These are phyloP conservation scores for Strix aluco DNA, from an alignment of 2,113 vertebrate species.

Conservation along the genomic window DNA sequence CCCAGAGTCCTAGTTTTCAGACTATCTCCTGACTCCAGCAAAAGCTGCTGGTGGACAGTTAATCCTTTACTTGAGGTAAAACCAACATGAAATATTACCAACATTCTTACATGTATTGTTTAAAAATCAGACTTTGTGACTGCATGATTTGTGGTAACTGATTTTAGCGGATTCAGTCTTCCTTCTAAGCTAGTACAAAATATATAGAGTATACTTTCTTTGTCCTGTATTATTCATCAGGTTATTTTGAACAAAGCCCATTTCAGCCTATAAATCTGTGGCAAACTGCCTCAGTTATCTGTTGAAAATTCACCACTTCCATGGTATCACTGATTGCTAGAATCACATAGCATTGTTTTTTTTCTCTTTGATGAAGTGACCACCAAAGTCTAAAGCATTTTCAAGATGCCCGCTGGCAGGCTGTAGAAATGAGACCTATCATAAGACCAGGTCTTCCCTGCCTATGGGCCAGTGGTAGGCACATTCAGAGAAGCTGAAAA, in stretches of 20 bases:
- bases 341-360: neutral
- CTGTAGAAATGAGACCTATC: neutral
- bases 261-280: neutral
- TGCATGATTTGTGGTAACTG: neutral
- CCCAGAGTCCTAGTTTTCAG: constrained; percentile 30
- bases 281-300: neutral
- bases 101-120: neutral
- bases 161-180: neutral
- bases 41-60: neutral
- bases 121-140: neutral
- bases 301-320: neutral
- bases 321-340: neutral
- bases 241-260: neutral
- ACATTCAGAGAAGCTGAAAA: neutral
- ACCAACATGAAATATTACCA: neutral
- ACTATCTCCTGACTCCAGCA: neutral
- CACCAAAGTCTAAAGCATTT: neutral
- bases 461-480: neutral
- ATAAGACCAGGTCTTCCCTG: neutral
- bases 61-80: neutral
- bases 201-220: neutral
- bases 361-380: neutral
- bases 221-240: neutral
- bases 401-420: neutral
- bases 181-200: neutral